These are phyloP conservation scores for Trialeurodes vaporariorum DNA, from an alignment of 1,140 invertebrate species.

Conservation along the genomic window DNA sequence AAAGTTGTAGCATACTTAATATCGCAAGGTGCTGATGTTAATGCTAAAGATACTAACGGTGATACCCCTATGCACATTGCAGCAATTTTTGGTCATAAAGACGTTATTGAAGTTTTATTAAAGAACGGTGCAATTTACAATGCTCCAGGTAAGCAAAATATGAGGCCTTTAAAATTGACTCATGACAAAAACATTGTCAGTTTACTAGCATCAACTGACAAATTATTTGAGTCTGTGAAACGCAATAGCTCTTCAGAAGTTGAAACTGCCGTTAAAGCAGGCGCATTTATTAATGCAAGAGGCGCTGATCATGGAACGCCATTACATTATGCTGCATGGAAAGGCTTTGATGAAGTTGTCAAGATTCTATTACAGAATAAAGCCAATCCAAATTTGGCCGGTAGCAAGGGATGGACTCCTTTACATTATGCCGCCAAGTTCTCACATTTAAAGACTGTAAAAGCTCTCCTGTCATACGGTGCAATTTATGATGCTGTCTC, in stretches of 20 bases:
- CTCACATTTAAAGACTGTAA: constrained; percentile 74
- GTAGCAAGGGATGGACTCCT: constrained; percentile 44
- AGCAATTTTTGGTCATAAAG: constrained; percentile 14
- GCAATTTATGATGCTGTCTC: neutral
- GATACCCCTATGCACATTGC: neutral
- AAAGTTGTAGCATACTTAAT: constrained; percentile 48
- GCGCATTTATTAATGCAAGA: constrained; percentile 12
- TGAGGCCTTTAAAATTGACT: constrained; percentile 11
- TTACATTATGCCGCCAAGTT: constrained; percentile 87
- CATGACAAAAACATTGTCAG: constrained; percentile 2
- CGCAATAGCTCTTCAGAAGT: neutral
- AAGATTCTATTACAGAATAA: constrained; percentile 16
- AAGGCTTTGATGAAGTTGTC: constrained; percentile 13
- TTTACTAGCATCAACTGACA: constrained; percentile 11
- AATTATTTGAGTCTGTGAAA: constrained; percentile 16
- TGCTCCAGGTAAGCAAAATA: neutral
- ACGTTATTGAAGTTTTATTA: constrained; percentile 3
- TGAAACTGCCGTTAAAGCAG: neutral
- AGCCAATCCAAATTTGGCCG: constrained; percentile 9
- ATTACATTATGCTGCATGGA: constrained; percentile 16
- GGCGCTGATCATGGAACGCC: constrained; percentile 12
- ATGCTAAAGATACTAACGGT: constrained; percentile 5
- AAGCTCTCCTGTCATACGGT: neutral
- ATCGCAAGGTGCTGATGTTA: constrained; percentile 37
- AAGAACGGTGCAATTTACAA: neutral